phyloP scores from a whole-genome alignment of 2,113 vertebrate species.

The Pedionomus torquatus region DNA sequence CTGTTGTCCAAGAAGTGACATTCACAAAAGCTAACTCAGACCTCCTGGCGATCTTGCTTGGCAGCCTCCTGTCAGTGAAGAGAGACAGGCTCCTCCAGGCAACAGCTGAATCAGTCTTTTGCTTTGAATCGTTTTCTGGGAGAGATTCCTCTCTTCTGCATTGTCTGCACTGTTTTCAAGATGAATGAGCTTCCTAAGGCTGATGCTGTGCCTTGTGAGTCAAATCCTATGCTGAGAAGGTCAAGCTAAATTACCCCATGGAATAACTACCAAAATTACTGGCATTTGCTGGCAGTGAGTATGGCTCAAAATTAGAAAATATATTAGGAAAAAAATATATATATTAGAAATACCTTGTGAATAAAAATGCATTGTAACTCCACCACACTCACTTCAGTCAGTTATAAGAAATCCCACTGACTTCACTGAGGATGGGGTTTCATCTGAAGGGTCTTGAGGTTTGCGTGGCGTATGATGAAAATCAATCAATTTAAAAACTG shows the following conservation, averaged over 20 bases:
- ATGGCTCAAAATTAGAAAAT: neutral
- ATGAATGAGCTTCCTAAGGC: neutral
- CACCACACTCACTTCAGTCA: neutral
- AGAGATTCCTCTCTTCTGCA: neutral
- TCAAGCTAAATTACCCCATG: neutral
- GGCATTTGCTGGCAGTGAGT: neutral
- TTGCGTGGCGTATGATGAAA: neutral
- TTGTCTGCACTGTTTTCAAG: neutral
- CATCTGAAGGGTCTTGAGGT: neutral
- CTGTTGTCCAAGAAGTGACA: neutral
- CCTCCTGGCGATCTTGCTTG: neutral
- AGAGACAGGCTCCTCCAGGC: neutral
- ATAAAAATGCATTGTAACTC: neutral
- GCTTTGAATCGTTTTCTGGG: neutral
- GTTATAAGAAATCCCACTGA: neutral
- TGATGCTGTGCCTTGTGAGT: neutral
- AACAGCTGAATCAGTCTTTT: neutral
- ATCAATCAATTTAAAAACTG: neutral
- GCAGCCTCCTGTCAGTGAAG: neutral
- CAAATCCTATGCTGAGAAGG: neutral
- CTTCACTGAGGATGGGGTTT: neutral
- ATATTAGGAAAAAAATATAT: neutral
- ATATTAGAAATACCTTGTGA: neutral
- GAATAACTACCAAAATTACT: neutral
- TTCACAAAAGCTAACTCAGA: neutral